A percentile compares a stretch with the other conserved stretches of the same genome.
These are phyloP conservation scores for Pseudopipra pipra DNA, from an alignment of 2,113 vertebrate species.

Conservation along the genomic window DNA sequence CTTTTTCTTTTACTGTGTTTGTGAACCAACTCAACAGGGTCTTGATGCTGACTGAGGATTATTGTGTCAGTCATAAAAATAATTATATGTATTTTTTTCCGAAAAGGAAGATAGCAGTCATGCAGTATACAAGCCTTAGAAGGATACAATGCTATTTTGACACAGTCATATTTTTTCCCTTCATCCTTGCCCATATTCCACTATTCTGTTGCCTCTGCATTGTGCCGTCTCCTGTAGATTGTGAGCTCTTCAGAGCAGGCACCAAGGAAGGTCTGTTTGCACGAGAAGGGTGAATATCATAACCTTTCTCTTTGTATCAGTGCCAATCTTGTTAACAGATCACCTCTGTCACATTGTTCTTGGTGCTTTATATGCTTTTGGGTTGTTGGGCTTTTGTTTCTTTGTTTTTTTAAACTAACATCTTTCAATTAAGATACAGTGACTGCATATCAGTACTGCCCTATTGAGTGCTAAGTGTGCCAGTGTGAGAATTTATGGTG, in stretches of 20 bases:
- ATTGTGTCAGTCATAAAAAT: not conserved
- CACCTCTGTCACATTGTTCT: not conserved
- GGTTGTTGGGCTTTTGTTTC: not conserved
- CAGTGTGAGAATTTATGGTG: not conserved
- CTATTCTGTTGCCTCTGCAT: not conserved
- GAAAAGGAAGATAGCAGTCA: not conserved
- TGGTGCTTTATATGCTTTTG: not conserved
- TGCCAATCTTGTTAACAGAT: not conserved
- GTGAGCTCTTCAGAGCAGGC: constrained; percentile 59
- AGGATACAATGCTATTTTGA: not conserved
- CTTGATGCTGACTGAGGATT: not conserved
- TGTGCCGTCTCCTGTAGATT: not conserved
- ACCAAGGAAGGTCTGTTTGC: not conserved
- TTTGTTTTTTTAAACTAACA: not conserved
- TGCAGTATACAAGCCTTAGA: not conserved
- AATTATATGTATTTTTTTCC: not conserved
- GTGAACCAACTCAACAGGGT: not conserved
- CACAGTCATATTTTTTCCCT: not conserved
- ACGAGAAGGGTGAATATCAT: fast-evolving
- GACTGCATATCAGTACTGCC: not conserved
- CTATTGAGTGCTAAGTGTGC: not conserved
- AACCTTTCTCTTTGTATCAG: not conserved
- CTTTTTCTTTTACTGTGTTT: not conserved
- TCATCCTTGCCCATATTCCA: not conserved
- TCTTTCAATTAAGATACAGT: not conserved